Evolutionary conservation across 2,888 invertebrate genomes (phyloP), one percentile per base, ranked within the genome.

Genomic region (Theretra japonica): DNA sequence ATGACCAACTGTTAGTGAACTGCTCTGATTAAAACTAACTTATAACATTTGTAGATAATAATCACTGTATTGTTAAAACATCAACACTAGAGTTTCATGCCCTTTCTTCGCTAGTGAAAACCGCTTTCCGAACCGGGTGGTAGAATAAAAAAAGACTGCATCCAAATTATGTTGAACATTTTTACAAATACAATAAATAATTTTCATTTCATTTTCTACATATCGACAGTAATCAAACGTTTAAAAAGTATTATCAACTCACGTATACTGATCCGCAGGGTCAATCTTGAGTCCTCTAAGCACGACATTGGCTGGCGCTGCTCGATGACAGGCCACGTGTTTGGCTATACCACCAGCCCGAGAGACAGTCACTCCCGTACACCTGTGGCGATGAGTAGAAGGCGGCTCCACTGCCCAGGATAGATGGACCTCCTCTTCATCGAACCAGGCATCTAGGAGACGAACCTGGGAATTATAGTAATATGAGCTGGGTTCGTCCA

Each of bases 241-340:
- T 28, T 28, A 5, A 11, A 17, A 57, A n/a, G 0, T 23, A 11
- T 19, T 4, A 41, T 41, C 0, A n/a, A 85, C 94, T 89, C 72
- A 94, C 94, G 92, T 91, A 74, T 94, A 94, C 70, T 86, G 79
- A 75, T 93, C 92, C 5, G 83, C 73, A 3, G 92, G 89, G 75
- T 93, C 90, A 70, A 94, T 88, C 79, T 94, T 94, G 65, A 94
- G 65, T 2, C 94, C 94, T 72, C 91, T 83, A 53, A 94, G 68
- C 48, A 94, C 84, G 1, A 94, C 81, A 76, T 93, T 91, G 0
- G 88, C 85, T 0, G 94, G 93, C 0, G 88, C 79, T 0, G 93
- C 92, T 79, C 94, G 80, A 69, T 94, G 94, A 59, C 94, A 94
- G 0, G 94, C 92, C 5, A 91, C 90, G 65, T 94, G 93, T 70